These are phyloP conservation scores for Agrenia bidenticulata DNA, from an alignment of 2,888 invertebrate genomes.

Conservation along the genomic window DNA sequence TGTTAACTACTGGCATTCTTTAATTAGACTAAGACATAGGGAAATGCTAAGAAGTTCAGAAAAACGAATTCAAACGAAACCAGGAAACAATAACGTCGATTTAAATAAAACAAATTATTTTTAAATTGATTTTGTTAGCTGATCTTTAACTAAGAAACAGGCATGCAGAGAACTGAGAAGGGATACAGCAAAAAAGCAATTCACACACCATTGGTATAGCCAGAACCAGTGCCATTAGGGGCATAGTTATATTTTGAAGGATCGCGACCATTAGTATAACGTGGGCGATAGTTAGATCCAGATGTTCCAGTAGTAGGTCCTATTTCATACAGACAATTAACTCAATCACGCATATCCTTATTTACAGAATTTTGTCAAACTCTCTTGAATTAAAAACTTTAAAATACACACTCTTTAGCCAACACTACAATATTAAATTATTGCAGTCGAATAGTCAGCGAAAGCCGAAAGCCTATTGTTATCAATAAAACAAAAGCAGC, in stretches of 20 bases:
- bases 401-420: too few relatives aligned
- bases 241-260: conserved; percentile 20
- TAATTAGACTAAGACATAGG: not conserved
- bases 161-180: not conserved
- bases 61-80: too few relatives aligned
- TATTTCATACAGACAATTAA: conserved; percentile 22
- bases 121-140: too few relatives aligned
- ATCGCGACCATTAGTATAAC: conserved; percentile 31
- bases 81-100: not conserved
- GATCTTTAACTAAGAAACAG: not conserved
- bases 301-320: conserved; percentile 16
- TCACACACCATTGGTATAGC: conserved; percentile 26
- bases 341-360: conserved; percentile 17
- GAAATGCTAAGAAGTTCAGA: too few relatives aligned
- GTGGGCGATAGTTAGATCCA: conserved; percentile 29
- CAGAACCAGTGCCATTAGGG: conserved; percentile 20
- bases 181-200: not conserved
- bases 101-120: too few relatives aligned
- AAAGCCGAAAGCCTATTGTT: too few relatives aligned
- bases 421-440: too few relatives aligned
- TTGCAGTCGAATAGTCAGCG: too few relatives aligned
- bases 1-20: not conserved
- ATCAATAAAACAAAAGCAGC: too few relatives aligned
- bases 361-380: too few relatives aligned
- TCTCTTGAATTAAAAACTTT: not conserved